Base-by-base conservation (phyloP, 2,888 invertebrate species). In the Brachyptera putata region DNA sequence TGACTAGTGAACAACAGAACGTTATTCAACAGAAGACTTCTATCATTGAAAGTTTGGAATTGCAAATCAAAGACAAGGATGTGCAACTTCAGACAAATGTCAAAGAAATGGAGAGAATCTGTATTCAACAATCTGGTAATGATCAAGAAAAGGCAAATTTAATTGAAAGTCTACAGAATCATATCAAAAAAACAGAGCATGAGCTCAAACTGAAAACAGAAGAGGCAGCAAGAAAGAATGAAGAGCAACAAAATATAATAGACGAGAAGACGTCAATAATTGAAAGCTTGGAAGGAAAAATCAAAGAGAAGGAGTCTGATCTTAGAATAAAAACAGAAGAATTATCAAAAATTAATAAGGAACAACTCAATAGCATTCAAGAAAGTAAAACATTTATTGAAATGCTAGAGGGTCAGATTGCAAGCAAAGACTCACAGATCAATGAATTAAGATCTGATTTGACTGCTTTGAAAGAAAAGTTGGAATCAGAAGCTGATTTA, bases 31-130 rank as follows among this genome's bases (percentile, higher is more conserved):
- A 81, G 67, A 78, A 80, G 67, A 18, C 2, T 14, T 9, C n/a
- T 7, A 9, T 16, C 4, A 41, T 41, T 14, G 41, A 9, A 41
- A 78, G 79, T 66, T 77, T 78, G 68, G 79, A 78, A 64, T 75
- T 77, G 68, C 78, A 80, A 69, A 76, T 82, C 26, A 77, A 76
- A 59, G 74, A 77, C 61, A 77, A 80, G 59, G 78, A 81, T 62
- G n/a, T n/a, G n/a, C n/a, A n/a, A n/a, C n/a, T n/a, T n/a, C n/a
- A n/a, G n/a, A 70, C 69, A 18, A 77, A 78, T 56, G 63, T 71
- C 53, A 67, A 69, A 65, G 64, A 59, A n/a, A 68, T 68, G 57
- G 67, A 68, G n/a, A 68, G 70, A 18, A n/a, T n/a, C n/a, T n/a
- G n/a, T n/a, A n/a, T n/a, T n/a, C n/a, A n/a, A n/a, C n/a, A n/a